Conservation (phyloP, 2,888 invertebrate genomes). For the Notocelia uddmanniana region DNA sequence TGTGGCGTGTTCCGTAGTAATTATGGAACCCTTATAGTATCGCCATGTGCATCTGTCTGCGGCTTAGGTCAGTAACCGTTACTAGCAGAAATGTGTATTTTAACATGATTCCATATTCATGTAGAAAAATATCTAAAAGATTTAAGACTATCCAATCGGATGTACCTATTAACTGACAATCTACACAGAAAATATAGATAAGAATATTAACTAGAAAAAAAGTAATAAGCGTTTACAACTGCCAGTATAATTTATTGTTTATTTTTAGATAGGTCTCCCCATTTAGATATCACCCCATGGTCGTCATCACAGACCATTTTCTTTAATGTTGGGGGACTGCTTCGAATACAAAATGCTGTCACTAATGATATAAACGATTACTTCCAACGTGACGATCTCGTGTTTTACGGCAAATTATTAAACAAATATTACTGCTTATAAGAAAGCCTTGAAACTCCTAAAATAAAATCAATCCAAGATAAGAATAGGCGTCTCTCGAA, state of each 20-base stretch:
- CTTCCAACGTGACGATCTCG: slow-evolving; percentile 58
- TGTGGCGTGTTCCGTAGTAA: background rate
- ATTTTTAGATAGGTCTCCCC: slow-evolving; percentile 46
- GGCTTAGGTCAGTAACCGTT: too few species aligned
- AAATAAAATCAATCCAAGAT: slow-evolving; percentile 8
- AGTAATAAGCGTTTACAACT: background rate
- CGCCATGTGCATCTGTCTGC: too few species aligned
- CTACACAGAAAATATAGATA: too few species aligned
- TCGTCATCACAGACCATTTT: slow-evolving; percentile 57
- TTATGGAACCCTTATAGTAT: too few species aligned
- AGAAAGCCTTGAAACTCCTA: slow-evolving; percentile 11
- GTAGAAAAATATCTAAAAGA: too few species aligned
- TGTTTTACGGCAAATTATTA: slow-evolving; percentile 49
- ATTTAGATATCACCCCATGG: slow-evolving; percentile 51
- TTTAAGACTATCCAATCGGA: too few species aligned
- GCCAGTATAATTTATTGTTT: slow-evolving; percentile 23
- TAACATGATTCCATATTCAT: too few species aligned
- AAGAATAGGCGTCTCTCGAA: background rate
- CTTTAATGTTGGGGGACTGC: slow-evolving; percentile 51
- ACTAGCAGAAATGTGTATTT: too few species aligned
- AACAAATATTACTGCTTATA: slow-evolving; percentile 27
- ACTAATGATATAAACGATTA: slow-evolving; percentile 69
- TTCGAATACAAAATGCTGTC: slow-evolving; percentile 64
- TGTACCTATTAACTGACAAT: too few species aligned
- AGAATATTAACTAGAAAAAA: too few species aligned